These are phyloP conservation scores for Loripinus fragilis DNA, from an alignment of 2,888 invertebrate species.

Conservation along the genomic window DNA sequence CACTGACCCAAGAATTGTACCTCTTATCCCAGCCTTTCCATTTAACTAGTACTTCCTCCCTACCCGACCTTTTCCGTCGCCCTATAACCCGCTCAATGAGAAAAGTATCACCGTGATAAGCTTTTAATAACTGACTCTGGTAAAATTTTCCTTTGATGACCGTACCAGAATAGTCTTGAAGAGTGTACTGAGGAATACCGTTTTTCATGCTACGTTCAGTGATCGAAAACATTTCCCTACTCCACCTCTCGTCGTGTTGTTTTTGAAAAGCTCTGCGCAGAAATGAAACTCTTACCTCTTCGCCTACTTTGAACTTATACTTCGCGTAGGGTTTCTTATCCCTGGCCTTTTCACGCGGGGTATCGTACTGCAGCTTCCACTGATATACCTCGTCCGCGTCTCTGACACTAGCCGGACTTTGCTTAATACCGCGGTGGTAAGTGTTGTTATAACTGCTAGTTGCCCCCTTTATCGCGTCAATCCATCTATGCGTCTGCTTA, in stretches of 20 bases:
- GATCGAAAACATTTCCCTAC: constrained; percentile 38
- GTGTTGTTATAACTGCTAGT: constrained; percentile 44
- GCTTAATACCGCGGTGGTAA: constrained; percentile 43
- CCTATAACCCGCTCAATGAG: constrained; percentile 32
- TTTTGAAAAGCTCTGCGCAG: constrained; percentile 27
- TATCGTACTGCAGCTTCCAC: constrained; percentile 40
- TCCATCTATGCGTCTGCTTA: constrained; percentile 37
- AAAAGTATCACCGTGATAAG: constrained; percentile 35
- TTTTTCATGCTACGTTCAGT: constrained; percentile 38
- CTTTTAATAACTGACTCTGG: constrained; percentile 31
- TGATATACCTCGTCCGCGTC: constrained; percentile 15
- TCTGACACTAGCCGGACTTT: constrained; percentile 39
- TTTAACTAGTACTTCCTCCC: constrained; percentile 22
- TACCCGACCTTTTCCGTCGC: constrained; percentile 2
- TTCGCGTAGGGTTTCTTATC: background rate
- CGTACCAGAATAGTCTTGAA: constrained; percentile 34
- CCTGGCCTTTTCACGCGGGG: background rate
- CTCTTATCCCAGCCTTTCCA: constrained; percentile 42
- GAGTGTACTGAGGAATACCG: constrained; percentile 35
- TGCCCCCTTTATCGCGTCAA: constrained; percentile 32
- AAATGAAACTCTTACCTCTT: constrained; percentile 34
- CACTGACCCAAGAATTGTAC: constrained; percentile 39
- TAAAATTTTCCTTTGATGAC: constrained; percentile 19
- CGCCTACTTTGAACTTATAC: constrained; percentile 38
- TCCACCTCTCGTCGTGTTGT: constrained; percentile 44